Percentiles rank a stretch among this genome's conserved stretches.
phyloP scores from a whole-genome alignment of 2,113 vertebrate species.

The Chitala chitala region DNA sequence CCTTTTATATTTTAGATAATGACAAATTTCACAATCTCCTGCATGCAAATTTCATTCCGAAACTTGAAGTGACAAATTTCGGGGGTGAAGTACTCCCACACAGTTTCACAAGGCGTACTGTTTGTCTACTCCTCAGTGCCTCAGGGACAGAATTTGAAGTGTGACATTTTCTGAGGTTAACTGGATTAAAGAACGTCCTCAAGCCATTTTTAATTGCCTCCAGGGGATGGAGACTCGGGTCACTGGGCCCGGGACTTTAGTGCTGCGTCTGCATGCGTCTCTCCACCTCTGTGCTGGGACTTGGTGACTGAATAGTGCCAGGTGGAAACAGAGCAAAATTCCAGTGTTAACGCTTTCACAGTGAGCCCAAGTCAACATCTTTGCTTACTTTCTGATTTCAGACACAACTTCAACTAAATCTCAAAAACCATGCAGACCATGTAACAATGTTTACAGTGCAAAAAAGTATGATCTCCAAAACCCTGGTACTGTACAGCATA shows the following conservation, averaged over 20 bases:
- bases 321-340: conserved; percentile 14
- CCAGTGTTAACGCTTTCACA: conserved; percentile 22
- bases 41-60: too few species aligned
- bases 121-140: too few species aligned
- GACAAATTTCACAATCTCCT: too few species aligned
- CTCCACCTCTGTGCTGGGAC: conserved; percentile 11
- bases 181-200: conserved; percentile 20
- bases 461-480: background rate
- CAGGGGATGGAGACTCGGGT: conserved; percentile 24
- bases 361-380: background rate
- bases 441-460: background rate
- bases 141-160: conserved; percentile 14
- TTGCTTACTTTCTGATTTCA: background rate
- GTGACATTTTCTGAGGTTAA: conserved; percentile 23
- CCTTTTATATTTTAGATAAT: too few species aligned
- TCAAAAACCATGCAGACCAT: background rate
- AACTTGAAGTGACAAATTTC: too few species aligned
- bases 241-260: conserved; percentile 35
- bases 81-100: background rate
- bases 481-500: too few species aligned
- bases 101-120: background rate
- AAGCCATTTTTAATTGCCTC: conserved; percentile 32
- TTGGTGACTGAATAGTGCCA: conserved; percentile 17
- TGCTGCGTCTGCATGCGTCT: conserved; percentile 30
- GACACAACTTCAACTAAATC: background rate